Evolutionary conservation across 2,888 invertebrate species (phyloP).

Genomic region (Ichneumoninae sp.): DNA sequence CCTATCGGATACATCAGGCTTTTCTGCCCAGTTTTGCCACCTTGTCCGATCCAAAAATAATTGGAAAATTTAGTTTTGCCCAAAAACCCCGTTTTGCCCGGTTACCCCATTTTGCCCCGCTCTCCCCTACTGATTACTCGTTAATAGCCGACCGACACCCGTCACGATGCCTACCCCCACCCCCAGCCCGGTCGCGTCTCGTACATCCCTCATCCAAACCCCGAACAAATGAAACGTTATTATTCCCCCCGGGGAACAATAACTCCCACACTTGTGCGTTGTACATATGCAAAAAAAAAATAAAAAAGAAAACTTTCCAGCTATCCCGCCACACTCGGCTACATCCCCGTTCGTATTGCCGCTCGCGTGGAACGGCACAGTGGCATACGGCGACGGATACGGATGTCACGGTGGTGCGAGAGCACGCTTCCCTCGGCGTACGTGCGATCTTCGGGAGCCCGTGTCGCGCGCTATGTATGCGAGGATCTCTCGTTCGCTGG

Average conservation of each 20-base stretch:
- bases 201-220: not conserved
- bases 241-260: not conserved
- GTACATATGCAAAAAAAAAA: not conserved
- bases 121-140: no score
- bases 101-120: no score
- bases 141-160: no score
- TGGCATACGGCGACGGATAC: conserved; percentile 12
- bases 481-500: conserved; percentile 23
- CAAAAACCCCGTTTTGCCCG: no score
- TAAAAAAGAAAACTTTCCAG: not conserved
- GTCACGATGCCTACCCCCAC: not conserved
- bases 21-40: no score
- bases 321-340: not conserved
- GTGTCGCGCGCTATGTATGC: not conserved
- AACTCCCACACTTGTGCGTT: not conserved
- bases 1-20: no score
- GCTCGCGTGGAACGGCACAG: not conserved
- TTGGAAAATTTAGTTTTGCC: no score
- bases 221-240: not conserved
- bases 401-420: not conserved
- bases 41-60: no score
- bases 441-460: not conserved
- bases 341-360: not conserved
- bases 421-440: conserved; percentile 5
- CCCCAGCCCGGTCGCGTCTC: not conserved